Evolutionary conservation across 64 coral and sea anemone species (phyloP), one percentile per base, ranked within the genome.

Genomic region (Pachyseris speciosa): DNA sequence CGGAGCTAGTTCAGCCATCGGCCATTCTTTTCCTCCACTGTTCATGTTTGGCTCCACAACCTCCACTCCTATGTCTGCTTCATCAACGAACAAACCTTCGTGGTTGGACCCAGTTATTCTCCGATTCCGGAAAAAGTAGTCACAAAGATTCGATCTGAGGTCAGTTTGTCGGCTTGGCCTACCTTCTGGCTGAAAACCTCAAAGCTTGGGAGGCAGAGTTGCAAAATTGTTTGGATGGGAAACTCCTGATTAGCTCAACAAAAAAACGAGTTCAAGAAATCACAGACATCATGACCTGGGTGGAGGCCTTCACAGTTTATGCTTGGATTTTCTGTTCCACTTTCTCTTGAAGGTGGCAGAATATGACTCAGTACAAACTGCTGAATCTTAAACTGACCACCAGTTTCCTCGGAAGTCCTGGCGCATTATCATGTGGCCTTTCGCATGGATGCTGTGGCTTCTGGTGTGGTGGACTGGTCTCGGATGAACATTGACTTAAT

Each of bases 391-490:
- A 15, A 87, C 67, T 2, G 25, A 7, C 7, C 45, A 55, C 11
- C 38, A 87, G 37, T 74, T 87, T 48, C 42, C 41, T 5, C 2
- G 30, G 1, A 24, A 25, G 13, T 37, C 38, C 9, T 47, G 67
- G 45, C 64, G 3, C 26, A 71, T n/a, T 71, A 74, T 25, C 1
- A 73, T 17, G 47, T 30, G 28, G 67, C 84, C 1, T 87, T 72
- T 37, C 48, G 45, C 12, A 29, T 53, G 3, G 42, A 88, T 26
- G 85, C 69, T 9, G 85, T 28, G 1, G 68, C 85, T 13, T 36
- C 32, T 9, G 68, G 86, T 55, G 17, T 57, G 19, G 42, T 37
- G 20, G 86, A 88, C 11, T 72, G 69, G 86, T 88, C 69, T 15
- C 15, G 44, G 2, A 72, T 77, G 22, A 9, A 26, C 43, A 13